Evolutionary conservation across 2,888 invertebrate genomes (phyloP), one percentile per base, ranked within the genome.

Genomic region (Amiota mariae): DNA sequence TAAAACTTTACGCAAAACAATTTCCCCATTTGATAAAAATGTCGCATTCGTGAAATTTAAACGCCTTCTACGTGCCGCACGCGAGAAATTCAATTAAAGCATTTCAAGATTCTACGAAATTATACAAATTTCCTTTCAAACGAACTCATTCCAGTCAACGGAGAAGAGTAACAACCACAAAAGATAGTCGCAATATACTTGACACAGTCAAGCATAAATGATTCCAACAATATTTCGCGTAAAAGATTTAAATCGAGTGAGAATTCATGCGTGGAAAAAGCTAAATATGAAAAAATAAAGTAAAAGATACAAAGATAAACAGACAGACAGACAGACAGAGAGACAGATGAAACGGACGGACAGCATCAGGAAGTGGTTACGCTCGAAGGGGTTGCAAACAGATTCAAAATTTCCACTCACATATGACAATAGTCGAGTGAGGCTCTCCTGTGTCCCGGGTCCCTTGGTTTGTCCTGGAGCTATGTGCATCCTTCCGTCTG

Each of bases 371-470:
- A 83, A 86, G 85, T 85, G 86, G 83, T 85, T 85, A 87, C 85
- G 87, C 84, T 83, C 80, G 82, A 85, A 85, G 86, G 83, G 87
- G 87, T 82, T 85, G 82, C 84, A 82, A 87, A 85, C 87, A 87
- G 84, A 85, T 85, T 85, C 86, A 80, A 87, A 85, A 86, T 87
- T 84, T 87, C 87, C 86, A 82, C 80, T 80, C 86, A 87, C 86
- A 86, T 87, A 86, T 86, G 87, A 86, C 84, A 87, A 79, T 85
- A 85, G 80, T 86, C 87, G 81, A 77, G 79, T 73, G 47, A 48
- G 51, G 20, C 63, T 46, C 64, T 20, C 9, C 64, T 57, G 36
- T 36, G 20, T 57, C 24, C 54, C 18, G 12, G 12, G 18, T 66
- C 8, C 59, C 11, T 3, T 4, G 15, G 15, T 13, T 24, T 72